Percentiles rank a stretch among this genome's conserved stretches.
phyloP scores from a whole-genome alignment of 2,797 vertebrate genomes.

The Artibeus lituratus region DNA sequence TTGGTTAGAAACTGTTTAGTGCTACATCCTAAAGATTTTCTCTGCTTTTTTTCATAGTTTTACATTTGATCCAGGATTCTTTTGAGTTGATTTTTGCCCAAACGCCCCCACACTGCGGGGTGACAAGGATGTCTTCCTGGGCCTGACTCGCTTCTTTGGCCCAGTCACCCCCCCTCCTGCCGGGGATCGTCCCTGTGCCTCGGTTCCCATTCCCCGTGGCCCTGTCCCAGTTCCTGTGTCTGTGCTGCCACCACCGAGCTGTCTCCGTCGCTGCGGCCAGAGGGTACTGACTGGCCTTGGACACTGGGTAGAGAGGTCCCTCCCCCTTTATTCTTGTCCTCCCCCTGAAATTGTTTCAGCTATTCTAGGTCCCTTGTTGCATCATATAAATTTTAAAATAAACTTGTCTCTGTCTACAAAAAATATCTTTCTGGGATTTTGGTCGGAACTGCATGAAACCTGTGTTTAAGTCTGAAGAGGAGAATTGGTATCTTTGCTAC shows the following conservation, averaged over 20 bases:
- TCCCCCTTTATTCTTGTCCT: background rate
- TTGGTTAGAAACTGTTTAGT: background rate
- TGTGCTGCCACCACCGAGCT: background rate
- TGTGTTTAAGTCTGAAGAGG: background rate
- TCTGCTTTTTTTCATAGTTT: background rate
- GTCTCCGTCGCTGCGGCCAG: background rate
- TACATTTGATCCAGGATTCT: background rate
- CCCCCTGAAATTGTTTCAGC: background rate
- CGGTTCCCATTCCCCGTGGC: too few relatives aligned
- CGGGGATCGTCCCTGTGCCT: background rate
- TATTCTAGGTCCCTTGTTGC: background rate
- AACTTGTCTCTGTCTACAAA: background rate
- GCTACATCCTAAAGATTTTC: background rate
- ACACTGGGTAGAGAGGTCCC: background rate
- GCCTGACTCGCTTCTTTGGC: too few relatives aligned
- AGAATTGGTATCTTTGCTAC: background rate
- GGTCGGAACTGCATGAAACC: background rate
- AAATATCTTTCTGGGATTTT: background rate
- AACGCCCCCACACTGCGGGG: too few relatives aligned
- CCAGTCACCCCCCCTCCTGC: background rate
- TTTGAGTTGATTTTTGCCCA: background rate
- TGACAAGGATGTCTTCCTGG: too few relatives aligned
- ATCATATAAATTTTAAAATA: background rate
- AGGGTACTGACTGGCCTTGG: background rate
- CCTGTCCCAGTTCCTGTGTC: background rate